Conservation (phyloP, 2,888 invertebrate genomes). For the Cylindroiulus punctatus region DNA sequence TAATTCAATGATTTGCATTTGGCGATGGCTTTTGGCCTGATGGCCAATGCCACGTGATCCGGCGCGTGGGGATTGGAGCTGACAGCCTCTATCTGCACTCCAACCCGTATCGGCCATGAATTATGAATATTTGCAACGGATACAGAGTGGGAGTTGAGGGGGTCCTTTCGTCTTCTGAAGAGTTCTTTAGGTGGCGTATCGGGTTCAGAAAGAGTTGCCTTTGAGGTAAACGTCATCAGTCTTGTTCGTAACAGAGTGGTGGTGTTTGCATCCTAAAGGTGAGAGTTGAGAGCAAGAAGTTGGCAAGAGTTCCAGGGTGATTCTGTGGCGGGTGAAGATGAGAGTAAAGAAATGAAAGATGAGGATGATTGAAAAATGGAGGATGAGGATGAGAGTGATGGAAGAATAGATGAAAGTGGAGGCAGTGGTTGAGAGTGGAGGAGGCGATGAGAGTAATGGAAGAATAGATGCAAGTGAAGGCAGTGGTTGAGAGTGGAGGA, state of each 20-base stretch:
- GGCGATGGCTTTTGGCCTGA: background rate
- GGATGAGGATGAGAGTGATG: background rate
- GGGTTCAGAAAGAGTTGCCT: background rate
- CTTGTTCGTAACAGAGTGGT: background rate
- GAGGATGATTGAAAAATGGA: background rate
- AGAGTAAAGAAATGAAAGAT: background rate
- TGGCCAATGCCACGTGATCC: background rate
- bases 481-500: background rate
- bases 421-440: too few relatives aligned
- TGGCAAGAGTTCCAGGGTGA: background rate
- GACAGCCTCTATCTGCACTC: slow-evolving; percentile 22
- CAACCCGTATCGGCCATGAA: slow-evolving; percentile 28
- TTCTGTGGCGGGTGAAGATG: background rate
- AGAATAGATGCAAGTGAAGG: background rate
- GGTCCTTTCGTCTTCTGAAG: background rate
- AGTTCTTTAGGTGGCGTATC: background rate
- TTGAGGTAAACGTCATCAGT: background rate
- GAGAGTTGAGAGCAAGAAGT: background rate
- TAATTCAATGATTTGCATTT: slow-evolving; percentile 42
- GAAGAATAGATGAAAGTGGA: background rate
- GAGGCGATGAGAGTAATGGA: too few relatives aligned
- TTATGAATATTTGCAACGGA: slow-evolving; percentile 47
- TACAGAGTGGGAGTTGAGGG: background rate
- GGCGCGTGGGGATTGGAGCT: background rate
- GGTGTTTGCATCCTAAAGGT: background rate